Evolutionary conservation across 2,888 invertebrate genomes (phyloP).

Genomic region (Capitulum mitella): DNA sequence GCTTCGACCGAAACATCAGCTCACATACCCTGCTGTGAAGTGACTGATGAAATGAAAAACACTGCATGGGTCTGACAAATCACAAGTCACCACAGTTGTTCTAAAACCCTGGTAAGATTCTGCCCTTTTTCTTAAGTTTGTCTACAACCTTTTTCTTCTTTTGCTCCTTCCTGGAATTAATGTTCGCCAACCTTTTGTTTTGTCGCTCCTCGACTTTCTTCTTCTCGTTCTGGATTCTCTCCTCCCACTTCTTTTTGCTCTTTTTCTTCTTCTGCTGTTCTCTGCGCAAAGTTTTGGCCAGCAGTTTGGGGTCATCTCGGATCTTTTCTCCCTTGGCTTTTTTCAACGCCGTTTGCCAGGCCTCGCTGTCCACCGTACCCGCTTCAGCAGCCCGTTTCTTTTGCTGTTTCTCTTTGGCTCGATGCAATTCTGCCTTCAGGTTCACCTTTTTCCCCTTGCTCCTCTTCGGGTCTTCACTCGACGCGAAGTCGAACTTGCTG

Average conservation of each 20-base stretch:
- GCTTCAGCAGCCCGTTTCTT: neutral
- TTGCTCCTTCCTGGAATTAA: neutral
- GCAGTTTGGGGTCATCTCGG: neutral
- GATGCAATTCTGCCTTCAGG: neutral
- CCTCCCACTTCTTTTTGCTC: constrained; percentile 18
- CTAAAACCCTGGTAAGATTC: constrained; percentile 10
- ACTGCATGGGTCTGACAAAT: neutral
- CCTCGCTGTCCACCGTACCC: neutral
- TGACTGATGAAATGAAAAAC: no score
- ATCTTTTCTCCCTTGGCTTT: neutral
- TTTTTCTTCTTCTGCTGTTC: constrained; percentile 12
- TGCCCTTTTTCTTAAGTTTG: neutral
- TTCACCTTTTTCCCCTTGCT: neutral
- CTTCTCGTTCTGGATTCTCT: neutral
- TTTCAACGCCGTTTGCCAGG: neutral
- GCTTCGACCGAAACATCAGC: no score
- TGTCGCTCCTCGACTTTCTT: neutral
- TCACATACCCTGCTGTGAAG: no score
- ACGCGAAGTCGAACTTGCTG: neutral
- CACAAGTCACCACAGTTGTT: neutral
- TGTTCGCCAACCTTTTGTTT: neutral
- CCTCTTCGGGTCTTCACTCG: neutral
- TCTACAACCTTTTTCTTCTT: constrained; percentile 7
- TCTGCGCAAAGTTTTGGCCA: neutral
- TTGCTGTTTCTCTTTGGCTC: neutral